Evolutionary conservation across 1,140 invertebrate species (phyloP).

Genomic region (Formica exsecta): DNA sequence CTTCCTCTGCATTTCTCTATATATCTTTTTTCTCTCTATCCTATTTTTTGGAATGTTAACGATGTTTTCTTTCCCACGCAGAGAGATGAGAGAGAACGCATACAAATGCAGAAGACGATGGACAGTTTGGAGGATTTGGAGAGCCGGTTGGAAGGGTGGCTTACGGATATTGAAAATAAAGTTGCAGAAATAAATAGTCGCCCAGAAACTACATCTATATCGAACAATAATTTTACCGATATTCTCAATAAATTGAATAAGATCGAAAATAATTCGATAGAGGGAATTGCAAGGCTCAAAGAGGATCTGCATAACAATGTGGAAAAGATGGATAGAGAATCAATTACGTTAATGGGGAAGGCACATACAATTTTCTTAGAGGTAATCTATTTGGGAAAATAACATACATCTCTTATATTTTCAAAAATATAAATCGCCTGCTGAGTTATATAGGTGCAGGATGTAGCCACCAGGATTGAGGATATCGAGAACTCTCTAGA

Average conservation of each 20-base stretch:
- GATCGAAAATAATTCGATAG: slow-evolving; percentile 74
- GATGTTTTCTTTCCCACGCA: slow-evolving; percentile 75
- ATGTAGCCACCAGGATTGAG: slow-evolving; percentile 63
- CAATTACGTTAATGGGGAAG: slow-evolving; percentile 74
- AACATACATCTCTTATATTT: background rate
- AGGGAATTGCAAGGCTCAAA: slow-evolving; percentile 76
- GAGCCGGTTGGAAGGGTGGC: slow-evolving; percentile 88
- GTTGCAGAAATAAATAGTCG: slow-evolving; percentile 82
- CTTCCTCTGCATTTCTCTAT: too few relatives aligned
- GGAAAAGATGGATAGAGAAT: slow-evolving; percentile 71
- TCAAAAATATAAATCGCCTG: background rate
- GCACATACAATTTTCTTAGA: slow-evolving; percentile 72
- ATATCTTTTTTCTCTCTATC: too few relatives aligned
- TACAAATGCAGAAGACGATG: slow-evolving; percentile 90
- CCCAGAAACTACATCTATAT: slow-evolving; percentile 15
- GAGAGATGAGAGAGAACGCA: slow-evolving; percentile 90
- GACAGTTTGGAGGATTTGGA: slow-evolving; percentile 90
- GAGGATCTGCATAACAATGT: slow-evolving; percentile 72
- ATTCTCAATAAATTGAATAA: slow-evolving; percentile 87
- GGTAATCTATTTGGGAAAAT: slow-evolving; percentile 68
- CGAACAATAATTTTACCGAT: slow-evolving; percentile 85
- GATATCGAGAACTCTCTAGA: slow-evolving; percentile 72
- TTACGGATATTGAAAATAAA: slow-evolving; percentile 87
- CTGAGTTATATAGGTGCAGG: slow-evolving; percentile 61
- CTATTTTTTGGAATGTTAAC: background rate